A percentile compares a stretch with the other conserved stretches of the same genome.
Conservation (phyloP, 2,113 vertebrate species). For the Pangasianodon gigas region DNA sequence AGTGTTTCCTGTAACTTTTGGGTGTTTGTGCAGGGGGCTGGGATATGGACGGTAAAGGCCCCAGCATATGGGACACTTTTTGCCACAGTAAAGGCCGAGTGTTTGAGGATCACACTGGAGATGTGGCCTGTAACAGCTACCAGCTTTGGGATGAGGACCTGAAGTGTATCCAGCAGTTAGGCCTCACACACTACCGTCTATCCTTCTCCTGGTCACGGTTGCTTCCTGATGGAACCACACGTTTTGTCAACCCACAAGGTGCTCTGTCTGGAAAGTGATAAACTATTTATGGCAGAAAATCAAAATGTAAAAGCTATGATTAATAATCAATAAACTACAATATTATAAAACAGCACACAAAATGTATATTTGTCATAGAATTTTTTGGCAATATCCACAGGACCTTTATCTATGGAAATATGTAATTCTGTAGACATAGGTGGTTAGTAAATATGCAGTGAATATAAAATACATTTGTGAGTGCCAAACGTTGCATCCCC, state of each 20-base stretch:
- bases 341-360: not conserved
- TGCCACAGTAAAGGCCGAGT: constrained; percentile 85
- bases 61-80: constrained; percentile 91
- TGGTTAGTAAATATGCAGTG: not conserved
- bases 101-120: constrained; percentile 86
- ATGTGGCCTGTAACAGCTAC: constrained; percentile 92
- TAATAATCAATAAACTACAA: not conserved
- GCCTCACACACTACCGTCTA: constrained; percentile 92
- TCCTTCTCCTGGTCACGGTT: constrained; percentile 95
- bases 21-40: constrained; percentile 77
- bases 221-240: constrained; percentile 89
- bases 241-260: constrained; percentile 90
- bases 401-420: not conserved
- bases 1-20: not conserved
- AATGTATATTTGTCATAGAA: not conserved
- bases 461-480: not conserved
- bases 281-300: not conserved
- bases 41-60: constrained; percentile 84
- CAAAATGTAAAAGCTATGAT: not conserved
- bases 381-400: not conserved
- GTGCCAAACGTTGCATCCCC: not conserved
- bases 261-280: constrained; percentile 46
- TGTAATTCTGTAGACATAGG: not conserved
- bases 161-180: constrained; percentile 91
- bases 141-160: constrained; percentile 92